Evolutionary conservation across 2,113 vertebrate genomes (phyloP).

Genomic region (Macquaria ambigua): DNA sequence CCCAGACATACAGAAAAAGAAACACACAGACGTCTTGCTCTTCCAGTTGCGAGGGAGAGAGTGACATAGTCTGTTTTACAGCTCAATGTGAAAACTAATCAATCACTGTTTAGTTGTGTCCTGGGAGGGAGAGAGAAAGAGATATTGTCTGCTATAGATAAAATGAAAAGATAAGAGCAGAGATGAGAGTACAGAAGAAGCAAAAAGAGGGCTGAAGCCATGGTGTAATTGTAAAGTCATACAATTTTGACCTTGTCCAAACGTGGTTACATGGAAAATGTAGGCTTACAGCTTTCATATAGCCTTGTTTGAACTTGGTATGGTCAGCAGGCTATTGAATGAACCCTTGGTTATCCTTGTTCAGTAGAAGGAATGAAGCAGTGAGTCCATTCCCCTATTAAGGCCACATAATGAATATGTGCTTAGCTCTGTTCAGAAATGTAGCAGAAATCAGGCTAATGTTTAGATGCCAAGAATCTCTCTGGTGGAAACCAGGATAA

Average conservation of each 20-base stretch:
- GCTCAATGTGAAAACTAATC: conserved; percentile 53
- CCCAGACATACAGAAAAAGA: not conserved
- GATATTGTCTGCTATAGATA: not conserved
- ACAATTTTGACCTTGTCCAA: conserved; percentile 10
- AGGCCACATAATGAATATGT: conserved; percentile 9
- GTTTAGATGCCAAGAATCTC: not conserved
- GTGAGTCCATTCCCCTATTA: not conserved
- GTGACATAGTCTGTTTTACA: conserved; percentile 52
- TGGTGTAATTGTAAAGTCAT: not conserved
- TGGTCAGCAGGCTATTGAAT: not conserved
- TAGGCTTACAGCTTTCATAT: not conserved
- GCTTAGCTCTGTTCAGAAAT: not conserved
- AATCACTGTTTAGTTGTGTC: conserved; percentile 44
- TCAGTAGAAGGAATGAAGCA: not conserved
- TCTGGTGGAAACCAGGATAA: conserved; percentile 33
- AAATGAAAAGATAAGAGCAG: not conserved
- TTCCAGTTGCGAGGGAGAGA: conserved; percentile 25
- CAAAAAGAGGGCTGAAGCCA: not conserved
- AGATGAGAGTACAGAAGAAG: not conserved
- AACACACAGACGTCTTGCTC: not conserved
- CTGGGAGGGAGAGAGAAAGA: conserved; percentile 9
- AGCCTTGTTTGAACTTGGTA: not conserved
- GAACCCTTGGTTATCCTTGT: not conserved
- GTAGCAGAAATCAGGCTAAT: not conserved
- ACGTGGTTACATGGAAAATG: not conserved